These are phyloP conservation scores for Pteropus rufus DNA, from an alignment of 2,797 vertebrate genomes.

Conservation along the genomic window DNA sequence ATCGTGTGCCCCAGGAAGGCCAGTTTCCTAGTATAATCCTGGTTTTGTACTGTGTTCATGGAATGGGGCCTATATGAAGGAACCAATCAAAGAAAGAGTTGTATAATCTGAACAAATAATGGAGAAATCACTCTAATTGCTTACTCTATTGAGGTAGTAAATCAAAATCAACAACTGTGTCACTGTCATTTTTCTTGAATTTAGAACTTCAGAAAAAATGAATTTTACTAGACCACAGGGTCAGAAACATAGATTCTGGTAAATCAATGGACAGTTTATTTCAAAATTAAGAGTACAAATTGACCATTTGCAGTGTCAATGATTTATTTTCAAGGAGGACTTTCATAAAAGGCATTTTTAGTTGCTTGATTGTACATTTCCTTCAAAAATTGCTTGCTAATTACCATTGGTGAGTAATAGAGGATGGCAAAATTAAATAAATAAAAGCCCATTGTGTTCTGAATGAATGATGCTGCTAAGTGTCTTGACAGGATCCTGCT, in stretches of 20 bases:
- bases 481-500: constrained; percentile 48
- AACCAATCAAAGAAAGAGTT: constrained; percentile 44
- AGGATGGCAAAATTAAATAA: constrained; percentile 7
- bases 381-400: constrained; percentile 53
- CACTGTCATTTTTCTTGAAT: constrained; percentile 13
- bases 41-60: constrained; percentile 48
- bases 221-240: constrained; percentile 40
- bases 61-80: constrained; percentile 34
- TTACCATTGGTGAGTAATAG: constrained; percentile 54
- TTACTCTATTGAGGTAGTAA: constrained; percentile 6
- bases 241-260: constrained; percentile 41
- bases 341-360: constrained; percentile 38
- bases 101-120: constrained; percentile 42
- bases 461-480: background rate
- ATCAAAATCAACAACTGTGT: constrained; percentile 51
- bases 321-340: constrained; percentile 53
- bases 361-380: constrained; percentile 56
- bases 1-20: constrained; percentile 44
- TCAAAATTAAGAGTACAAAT: constrained; percentile 66
- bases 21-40: constrained; percentile 41
- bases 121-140: constrained; percentile 66
- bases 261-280: constrained; percentile 53
- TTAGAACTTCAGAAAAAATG: constrained; percentile 57
- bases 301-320: constrained; percentile 50
- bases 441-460: constrained; percentile 7